phyloP scores from a whole-genome alignment of 2,888 invertebrate genomes.

The Agrotis segetum region DNA sequence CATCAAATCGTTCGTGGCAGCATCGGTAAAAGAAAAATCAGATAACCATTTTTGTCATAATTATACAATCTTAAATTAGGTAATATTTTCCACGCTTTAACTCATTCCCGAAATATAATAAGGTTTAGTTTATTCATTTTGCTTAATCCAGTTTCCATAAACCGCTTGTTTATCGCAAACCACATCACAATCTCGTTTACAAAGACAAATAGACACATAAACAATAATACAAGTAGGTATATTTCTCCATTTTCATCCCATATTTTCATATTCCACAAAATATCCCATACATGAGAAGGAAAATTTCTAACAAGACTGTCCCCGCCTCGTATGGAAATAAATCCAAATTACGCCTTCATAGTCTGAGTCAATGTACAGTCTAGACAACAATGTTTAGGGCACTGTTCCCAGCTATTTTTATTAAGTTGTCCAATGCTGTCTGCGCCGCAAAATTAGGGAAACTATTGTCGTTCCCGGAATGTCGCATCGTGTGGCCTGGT shows the following conservation, averaged over 20 bases:
- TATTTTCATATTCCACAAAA: conserved; percentile 28
- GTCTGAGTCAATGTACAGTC: conserved; percentile 40
- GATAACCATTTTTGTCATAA: background rate
- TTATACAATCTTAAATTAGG: background rate
- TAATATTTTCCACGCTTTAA: background rate
- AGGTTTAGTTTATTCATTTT: background rate
- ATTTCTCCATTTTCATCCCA: conserved; percentile 22
- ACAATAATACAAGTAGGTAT: conserved; percentile 6
- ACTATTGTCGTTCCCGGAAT: conserved; percentile 54
- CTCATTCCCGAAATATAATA: background rate
- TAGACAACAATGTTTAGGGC: conserved; percentile 30
- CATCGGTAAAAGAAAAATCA: background rate
- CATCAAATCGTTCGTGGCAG: too few species aligned
- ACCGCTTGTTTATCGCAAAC: background rate
- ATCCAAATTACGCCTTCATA: conserved; percentile 42
- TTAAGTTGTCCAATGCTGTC: conserved; percentile 34
- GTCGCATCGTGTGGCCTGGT: conserved; percentile 41
- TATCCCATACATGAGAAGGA: conserved; percentile 10
- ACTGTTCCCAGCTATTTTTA: conserved; percentile 44
- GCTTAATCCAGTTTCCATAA: background rate
- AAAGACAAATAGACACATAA: conserved; percentile 20
- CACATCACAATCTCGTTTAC: conserved; percentile 11
- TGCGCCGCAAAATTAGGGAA: conserved; percentile 48
- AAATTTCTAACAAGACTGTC: conserved; percentile 28
- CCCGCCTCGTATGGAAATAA: conserved; percentile 45